Evolutionary conservation across 2,113 vertebrate species (phyloP).

Genomic region (Macroglossus sobrinus): DNA sequence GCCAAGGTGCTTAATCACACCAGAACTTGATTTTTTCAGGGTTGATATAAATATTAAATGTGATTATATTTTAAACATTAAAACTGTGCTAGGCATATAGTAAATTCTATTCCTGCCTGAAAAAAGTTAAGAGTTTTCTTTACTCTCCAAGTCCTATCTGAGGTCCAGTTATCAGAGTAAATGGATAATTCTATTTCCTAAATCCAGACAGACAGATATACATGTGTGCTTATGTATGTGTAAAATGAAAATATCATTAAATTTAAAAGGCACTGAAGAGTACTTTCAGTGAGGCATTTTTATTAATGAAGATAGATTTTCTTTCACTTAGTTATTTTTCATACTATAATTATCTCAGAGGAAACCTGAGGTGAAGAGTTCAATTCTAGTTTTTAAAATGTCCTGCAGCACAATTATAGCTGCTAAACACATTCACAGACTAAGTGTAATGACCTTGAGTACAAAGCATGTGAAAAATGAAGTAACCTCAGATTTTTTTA

Average conservation of each 20-base stretch:
- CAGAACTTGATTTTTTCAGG: not conserved
- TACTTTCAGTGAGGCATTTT: constrained; percentile 76
- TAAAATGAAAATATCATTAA: constrained; percentile 33
- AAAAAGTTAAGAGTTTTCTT: constrained; percentile 17
- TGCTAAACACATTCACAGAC: constrained; percentile 68
- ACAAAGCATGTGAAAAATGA: constrained; percentile 64
- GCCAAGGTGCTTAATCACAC: not conserved
- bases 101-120: not conserved
- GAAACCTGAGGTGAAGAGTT: constrained; percentile 80
- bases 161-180: constrained; percentile 39
- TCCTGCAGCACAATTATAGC: constrained; percentile 76
- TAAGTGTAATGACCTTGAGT: constrained; percentile 55
- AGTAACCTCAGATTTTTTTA: constrained; percentile 27
- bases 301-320: constrained; percentile 76
- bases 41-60: not conserved
- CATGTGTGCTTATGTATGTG: not conserved
- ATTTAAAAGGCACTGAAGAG: constrained; percentile 71
- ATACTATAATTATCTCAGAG: constrained; percentile 81
- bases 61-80: not conserved
- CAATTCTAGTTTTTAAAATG: constrained; percentile 77
- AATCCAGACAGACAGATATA: constrained; percentile 10
- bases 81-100: not conserved
- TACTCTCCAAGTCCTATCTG: constrained; percentile 22
- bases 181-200: constrained; percentile 45
- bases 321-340: constrained; percentile 76